Conservation (phyloP, 2,888 invertebrate species). For the Chrysolina americana region DNA sequence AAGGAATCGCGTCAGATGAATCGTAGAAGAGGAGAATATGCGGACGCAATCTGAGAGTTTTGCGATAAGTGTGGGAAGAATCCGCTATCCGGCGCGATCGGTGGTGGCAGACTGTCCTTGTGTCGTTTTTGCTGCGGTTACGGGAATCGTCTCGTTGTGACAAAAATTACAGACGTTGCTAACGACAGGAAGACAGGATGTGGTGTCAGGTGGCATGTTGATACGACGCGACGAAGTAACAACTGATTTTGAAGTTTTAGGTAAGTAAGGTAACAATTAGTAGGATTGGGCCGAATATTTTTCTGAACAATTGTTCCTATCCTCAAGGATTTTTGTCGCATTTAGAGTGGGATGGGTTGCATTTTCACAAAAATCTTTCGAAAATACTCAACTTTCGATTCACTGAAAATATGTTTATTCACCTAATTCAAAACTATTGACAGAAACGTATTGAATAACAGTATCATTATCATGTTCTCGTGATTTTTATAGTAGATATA, state of each 20-base stretch:
- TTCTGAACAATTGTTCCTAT: too few relatives aligned
- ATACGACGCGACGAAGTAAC: not conserved
- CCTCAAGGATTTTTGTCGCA: too few relatives aligned
- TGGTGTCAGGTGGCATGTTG: constrained; percentile 20
- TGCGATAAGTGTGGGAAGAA: constrained; percentile 30
- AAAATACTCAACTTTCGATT: too few relatives aligned
- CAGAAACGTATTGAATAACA: too few relatives aligned
- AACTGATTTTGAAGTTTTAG: not conserved
- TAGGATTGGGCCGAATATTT: too few relatives aligned
- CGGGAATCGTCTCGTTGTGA: constrained; percentile 12
- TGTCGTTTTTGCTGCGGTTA: constrained; percentile 22
- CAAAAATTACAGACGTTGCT: constrained; percentile 15
- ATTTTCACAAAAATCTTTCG: too few relatives aligned
- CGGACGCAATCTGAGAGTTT: constrained; percentile 21
- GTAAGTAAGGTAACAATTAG: too few relatives aligned
- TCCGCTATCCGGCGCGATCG: not conserved
- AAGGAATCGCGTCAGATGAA: not conserved
- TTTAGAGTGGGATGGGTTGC: too few relatives aligned
- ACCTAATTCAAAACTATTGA: too few relatives aligned
- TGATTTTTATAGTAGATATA: too few relatives aligned
- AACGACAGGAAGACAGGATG: constrained; percentile 25
- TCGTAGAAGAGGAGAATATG: constrained; percentile 8
- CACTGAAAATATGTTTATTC: too few relatives aligned
- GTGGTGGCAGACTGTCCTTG: not conserved
- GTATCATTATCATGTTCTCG: too few relatives aligned